Conservation (phyloP, 2,888 invertebrate genomes). For the Drosophila meridiana region DNA sequence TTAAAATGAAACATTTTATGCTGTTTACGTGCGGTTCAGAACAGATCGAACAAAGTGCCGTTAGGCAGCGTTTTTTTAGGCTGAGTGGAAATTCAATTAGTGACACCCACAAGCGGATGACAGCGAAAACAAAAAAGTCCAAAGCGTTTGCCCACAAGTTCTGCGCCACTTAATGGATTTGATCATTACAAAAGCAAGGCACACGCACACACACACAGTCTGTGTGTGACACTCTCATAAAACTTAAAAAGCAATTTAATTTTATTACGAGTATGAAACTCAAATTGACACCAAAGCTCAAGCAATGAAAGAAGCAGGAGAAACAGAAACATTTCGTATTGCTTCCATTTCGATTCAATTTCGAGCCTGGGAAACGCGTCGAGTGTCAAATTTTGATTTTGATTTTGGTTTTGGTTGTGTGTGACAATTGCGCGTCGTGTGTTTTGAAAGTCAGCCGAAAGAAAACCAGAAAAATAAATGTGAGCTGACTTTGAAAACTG, state of each 20-base stretch:
- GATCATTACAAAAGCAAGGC: conserved; percentile 57
- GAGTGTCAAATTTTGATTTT: conserved; percentile 49
- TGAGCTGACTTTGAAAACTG: conserved; percentile 45
- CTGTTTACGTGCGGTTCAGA: conserved; percentile 43
- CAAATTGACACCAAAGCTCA: conserved; percentile 62
- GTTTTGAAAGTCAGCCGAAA: conserved; percentile 50
- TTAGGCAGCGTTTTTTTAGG: conserved; percentile 27
- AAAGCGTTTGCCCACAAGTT: conserved; percentile 39
- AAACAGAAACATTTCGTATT: conserved; percentile 3
- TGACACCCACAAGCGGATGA: conserved; percentile 63
- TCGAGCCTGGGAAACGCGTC: conserved; percentile 51
- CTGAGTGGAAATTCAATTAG: conserved; percentile 77
- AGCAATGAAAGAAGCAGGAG: neutral
- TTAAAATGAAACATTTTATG: conserved; percentile 61
- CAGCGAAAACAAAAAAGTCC: neutral
- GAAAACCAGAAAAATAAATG: conserved; percentile 12
- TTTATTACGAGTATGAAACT: conserved; percentile 68
- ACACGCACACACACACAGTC: conserved; percentile 14
- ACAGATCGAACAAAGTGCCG: conserved; percentile 61
- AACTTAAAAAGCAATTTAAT: conserved; percentile 73
- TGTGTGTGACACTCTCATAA: conserved; percentile 21
- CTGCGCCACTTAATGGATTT: conserved; percentile 51
- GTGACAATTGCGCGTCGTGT: conserved; percentile 48
- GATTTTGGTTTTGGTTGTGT: conserved; percentile 25
- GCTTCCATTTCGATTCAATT: conserved; percentile 48